Evolutionary conservation across 2,113 vertebrate genomes (phyloP).

Genomic region (Entomyzon cyanotis): DNA sequence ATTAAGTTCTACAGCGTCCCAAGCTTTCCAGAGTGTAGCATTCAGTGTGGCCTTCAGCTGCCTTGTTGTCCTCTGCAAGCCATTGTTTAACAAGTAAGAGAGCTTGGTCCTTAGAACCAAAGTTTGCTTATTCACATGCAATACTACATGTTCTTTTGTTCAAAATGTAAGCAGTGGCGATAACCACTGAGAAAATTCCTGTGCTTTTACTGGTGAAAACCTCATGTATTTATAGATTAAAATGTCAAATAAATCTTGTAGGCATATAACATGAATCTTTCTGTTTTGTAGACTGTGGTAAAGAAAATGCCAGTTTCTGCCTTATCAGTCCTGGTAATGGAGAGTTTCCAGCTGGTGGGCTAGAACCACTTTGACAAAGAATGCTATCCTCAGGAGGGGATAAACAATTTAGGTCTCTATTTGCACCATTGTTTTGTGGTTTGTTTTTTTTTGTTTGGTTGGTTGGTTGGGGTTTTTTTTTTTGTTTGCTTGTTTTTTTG

Average conservation of each 20-base stretch:
- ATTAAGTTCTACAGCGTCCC: conserved; percentile 93
- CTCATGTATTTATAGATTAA: conserved; percentile 39
- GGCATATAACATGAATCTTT: not conserved
- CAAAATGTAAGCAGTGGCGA: conserved; percentile 11
- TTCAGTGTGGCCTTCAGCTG: conserved; percentile 84
- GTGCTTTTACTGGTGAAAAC: conserved; percentile 57
- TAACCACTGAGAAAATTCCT: conserved; percentile 38
- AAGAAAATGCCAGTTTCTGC: not conserved
- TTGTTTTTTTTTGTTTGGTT: not conserved
- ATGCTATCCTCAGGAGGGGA: not conserved
- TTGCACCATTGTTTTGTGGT: not conserved
- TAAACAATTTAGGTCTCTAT: not conserved
- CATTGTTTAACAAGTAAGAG: conserved; percentile 63
- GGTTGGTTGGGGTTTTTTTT: too few relatives aligned
- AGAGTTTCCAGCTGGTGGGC: not conserved
- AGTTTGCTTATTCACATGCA: conserved; percentile 43
- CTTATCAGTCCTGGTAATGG: not conserved
- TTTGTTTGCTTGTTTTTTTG: not conserved
- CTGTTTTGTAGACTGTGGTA: not conserved
- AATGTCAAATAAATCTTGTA: conserved; percentile 19
- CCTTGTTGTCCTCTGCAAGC: conserved; percentile 85
- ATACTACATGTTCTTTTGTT: conserved; percentile 40
- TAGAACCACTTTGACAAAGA: not conserved
- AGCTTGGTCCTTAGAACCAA: not conserved
- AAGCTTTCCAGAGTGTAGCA: conserved; percentile 84